Evolutionary conservation across 2,113 vertebrate species (phyloP), one percentile per base, ranked within the genome.

Genomic region (Bucco capensis): DNA sequence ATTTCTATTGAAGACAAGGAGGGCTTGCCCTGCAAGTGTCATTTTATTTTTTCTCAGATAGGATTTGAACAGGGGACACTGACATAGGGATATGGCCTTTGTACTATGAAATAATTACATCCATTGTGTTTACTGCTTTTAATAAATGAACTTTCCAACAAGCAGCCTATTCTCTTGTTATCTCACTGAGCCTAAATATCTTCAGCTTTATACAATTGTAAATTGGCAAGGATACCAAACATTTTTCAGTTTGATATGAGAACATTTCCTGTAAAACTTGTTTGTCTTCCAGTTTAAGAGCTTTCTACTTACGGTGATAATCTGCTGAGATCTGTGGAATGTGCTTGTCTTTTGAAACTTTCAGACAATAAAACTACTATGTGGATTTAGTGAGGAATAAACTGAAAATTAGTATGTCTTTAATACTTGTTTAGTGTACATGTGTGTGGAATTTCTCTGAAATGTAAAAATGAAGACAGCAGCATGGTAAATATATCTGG

Each of bases 181-280:
- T 33, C 92, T 73, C 42, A 65, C 58, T 69, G 81, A 86, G 81
- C 58, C 62, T 76, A 58, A 90, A 81, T 92, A 75, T 93, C 83
- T 96, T 79, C 53, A 72, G 70, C 71, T 94, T 84, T 85, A 86
- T 66, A 90, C 81, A 87, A 70, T 83, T 92, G 74, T 49, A 65
- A 76, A 70, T 92, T 93, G 95, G 81, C 95, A 95, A 62, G 83
- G 70, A 79, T 92, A 85, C 90, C 89, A 75, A 94, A 85, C 77
- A 57, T 96, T 93, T 93, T 93, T 93, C 46, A 82, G 83, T 92
- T 94, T 96, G 88, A 92, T 96, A 89, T 70, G 92, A 93, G 89
- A 89, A 89, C 21, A 28, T 82, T 96, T 96, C 93, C 92, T 92
- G 88, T 90, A 93, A 84, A 93, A 92, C 77, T 73, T 90, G 83